These are phyloP conservation scores for Myotis brandtii DNA, from an alignment of 2,113 vertebrate species.

Conservation along the genomic window DNA sequence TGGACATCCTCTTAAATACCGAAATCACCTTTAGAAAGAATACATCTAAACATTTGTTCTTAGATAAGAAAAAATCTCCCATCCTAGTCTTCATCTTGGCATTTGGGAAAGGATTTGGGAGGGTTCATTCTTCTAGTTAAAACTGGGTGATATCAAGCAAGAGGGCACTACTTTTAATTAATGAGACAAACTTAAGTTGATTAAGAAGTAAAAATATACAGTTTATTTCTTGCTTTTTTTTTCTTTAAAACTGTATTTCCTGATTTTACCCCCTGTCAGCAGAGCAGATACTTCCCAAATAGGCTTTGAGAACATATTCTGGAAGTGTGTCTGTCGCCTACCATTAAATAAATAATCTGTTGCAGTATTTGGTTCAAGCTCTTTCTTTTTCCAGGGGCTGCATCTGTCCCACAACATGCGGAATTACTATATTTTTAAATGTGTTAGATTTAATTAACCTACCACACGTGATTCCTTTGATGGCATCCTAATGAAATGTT, in stretches of 20 bases:
- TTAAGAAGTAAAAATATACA: not conserved
- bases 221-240: not conserved
- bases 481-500: constrained; percentile 36
- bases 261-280: not conserved
- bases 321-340: not conserved
- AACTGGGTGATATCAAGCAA: not conserved
- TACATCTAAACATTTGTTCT: not conserved
- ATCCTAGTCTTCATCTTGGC: not conserved
- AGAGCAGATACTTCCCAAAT: not conserved
- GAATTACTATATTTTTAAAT: constrained; percentile 50
- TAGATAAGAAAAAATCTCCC: not conserved
- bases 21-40: not conserved
- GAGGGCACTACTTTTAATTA: not conserved
- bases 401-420: not conserved
- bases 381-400: not conserved
- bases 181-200: not conserved
- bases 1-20: not conserved
- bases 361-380: not conserved
- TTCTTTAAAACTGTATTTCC: not conserved
- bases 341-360: constrained; percentile 20
- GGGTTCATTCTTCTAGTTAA: not conserved
- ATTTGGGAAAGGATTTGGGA: not conserved
- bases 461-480: constrained; percentile 43
- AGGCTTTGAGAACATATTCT: not conserved
- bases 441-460: constrained; percentile 22